phyloP scores from a whole-genome alignment of 2,888 invertebrate genomes.

The Anthrax anthrax region DNA sequence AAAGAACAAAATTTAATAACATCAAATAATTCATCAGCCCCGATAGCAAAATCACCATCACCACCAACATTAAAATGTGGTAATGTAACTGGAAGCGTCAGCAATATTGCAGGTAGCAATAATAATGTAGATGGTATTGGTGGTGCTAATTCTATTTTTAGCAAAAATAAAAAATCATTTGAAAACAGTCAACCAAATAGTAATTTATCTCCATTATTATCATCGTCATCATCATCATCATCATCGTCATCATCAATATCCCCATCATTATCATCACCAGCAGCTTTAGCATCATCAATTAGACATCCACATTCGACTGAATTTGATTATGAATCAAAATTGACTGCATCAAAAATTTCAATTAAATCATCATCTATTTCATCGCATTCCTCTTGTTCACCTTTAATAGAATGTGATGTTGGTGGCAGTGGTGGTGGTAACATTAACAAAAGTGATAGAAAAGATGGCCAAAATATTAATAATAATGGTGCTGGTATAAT shows the following conservation, averaged over 20 bases:
- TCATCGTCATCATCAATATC: neutral
- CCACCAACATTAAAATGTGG: no score
- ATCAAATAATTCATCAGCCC: no score
- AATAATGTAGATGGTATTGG: no score
- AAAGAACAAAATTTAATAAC: neutral
- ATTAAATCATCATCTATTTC: slow-evolving; percentile 15
- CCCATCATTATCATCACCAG: neutral
- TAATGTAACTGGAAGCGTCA: no score
- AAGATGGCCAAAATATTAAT: neutral
- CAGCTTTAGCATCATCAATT: neutral
- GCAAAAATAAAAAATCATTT: neutral
- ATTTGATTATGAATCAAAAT: slow-evolving; percentile 30
- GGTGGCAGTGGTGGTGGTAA: neutral
- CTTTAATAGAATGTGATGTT: neutral
- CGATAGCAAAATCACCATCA: no score
- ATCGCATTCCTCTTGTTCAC: neutral
- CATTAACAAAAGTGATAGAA: no score
- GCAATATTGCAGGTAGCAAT: neutral
- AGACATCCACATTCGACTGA: slow-evolving; percentile 13
- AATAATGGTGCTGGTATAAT: neutral
- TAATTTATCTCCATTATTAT: neutral
- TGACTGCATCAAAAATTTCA: slow-evolving; percentile 30
- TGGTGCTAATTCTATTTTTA: neutral
- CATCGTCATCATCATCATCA: neutral
- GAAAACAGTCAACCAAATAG: no score